Base-by-base conservation (phyloP, 64 coral and sea anemone genomes). In the Montipora capricornis region DNA sequence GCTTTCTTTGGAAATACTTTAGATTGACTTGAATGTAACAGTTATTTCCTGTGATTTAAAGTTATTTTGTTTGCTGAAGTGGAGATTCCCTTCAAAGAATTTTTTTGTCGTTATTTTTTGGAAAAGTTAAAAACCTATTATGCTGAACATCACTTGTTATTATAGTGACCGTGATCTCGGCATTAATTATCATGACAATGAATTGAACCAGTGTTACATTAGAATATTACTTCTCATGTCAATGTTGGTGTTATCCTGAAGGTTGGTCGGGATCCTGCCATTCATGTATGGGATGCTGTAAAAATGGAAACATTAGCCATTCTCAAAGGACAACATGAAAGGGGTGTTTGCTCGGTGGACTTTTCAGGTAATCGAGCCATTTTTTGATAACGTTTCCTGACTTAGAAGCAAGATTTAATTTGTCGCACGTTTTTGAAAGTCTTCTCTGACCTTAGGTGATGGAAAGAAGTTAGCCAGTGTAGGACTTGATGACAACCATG, bases 241-340 rank as follows among this genome's bases (percentile, higher is more conserved):
- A 37, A 37, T 37, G 37, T 37, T 37, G 37, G 37, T 37, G 37
- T 37, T 44, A 44, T 62, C 44, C 59, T 22, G 10, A 14, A 99
- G 97, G 97, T 99, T 73, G 98, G 98, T 44, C 95, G 98, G 44
- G 98, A 99, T 66, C 98, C 98, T 4, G 78, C 95, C 16, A 80
- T 99, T 51, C 98, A 99, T 49, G 92, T 99, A 0, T 99, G 98
- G 98, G 98, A 99, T 87, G 95, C 98, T 75, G 98, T 94, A 44
- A 94, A 77, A 22, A 94, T 96, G 92, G 90, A 94, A 49, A 96
- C 95, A 59, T 51, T 99, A 59, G 93, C 98, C 12, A 89, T 99
- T 5, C 85, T 99, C 17, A 99, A 99, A 49, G 95, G 98, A 10
- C 95, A 99, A 82, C 98, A 96, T 81, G 73, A 93, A 55, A 90